These are phyloP conservation scores for Gryon sp. DNA, from an alignment of 1,140 invertebrate species.

Conservation along the genomic window DNA sequence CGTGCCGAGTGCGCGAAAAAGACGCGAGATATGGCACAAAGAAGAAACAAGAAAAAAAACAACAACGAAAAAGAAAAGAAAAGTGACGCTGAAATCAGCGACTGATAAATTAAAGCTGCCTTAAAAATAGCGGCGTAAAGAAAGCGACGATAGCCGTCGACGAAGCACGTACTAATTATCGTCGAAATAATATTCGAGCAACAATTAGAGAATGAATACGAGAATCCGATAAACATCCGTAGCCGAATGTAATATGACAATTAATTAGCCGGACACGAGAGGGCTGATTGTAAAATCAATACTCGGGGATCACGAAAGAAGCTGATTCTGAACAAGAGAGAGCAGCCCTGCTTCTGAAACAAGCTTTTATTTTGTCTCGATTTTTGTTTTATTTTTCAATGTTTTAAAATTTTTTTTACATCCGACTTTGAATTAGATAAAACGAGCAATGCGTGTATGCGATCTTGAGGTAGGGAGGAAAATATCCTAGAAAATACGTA, in stretches of 20 bases:
- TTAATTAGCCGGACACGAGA: slow-evolving; percentile 47
- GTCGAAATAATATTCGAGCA: slow-evolving; percentile 23
- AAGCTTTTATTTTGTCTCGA: slow-evolving; percentile 38
- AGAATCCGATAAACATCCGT: slow-evolving; percentile 29
- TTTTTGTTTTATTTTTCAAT: no score
- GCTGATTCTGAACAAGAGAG: slow-evolving; percentile 40
- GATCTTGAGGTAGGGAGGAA: slow-evolving; percentile 70
- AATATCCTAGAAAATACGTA: slow-evolving; percentile 68
- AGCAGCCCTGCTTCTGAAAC: slow-evolving; percentile 48
- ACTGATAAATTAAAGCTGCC: not conserved
- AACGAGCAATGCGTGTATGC: slow-evolving; percentile 66
- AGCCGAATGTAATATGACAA: slow-evolving; percentile 37
- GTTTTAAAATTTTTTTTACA: no score
- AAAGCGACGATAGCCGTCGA: slow-evolving; percentile 13
- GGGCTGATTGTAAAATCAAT: slow-evolving; percentile 54
- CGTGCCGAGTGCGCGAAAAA: no score
- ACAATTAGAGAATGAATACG: slow-evolving; percentile 30
- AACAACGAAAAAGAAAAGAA: slow-evolving; percentile 3
- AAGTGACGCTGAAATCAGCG: not conserved
- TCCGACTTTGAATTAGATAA: slow-evolving; percentile 51
- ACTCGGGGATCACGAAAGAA: slow-evolving; percentile 38
- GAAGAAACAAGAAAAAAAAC: slow-evolving; percentile 11
- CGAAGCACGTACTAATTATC: slow-evolving; percentile 13
- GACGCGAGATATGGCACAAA: no score
- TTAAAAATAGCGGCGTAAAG: slow-evolving; percentile 15